Evolutionary conservation across 2,113 vertebrate species (phyloP).

Genomic region (Hippocampus comes): DNA sequence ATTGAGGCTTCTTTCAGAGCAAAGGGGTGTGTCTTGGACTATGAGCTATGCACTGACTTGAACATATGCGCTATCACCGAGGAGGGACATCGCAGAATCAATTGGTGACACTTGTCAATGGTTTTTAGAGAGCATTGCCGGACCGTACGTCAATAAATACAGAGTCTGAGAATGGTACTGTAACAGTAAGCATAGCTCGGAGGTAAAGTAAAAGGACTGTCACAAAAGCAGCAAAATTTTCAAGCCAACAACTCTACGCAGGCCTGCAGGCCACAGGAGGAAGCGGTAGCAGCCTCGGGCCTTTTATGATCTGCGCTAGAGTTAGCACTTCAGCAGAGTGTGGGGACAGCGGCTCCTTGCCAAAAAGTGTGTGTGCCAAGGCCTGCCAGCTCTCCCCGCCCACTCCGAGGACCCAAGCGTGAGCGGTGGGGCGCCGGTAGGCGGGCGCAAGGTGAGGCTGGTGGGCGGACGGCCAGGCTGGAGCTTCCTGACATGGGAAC

Average conservation of each 20-base stretch:
- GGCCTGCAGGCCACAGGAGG: conserved; percentile 59
- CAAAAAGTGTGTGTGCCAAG: conserved; percentile 65
- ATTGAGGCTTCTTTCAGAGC: conserved; percentile 2
- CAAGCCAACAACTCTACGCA: conserved; percentile 44
- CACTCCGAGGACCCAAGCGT: conserved; percentile 69
- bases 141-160: conserved; percentile 18
- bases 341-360: conserved; percentile 66
- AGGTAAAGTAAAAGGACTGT: conserved; percentile 27
- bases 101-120: conserved; percentile 45
- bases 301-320: conserved; percentile 66
- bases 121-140: conserved; percentile 38
- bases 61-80: conserved; percentile 51
- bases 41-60: conserved; percentile 40
- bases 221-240: conserved; percentile 44
- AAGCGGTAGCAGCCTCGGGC: conserved; percentile 53
- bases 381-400: conserved; percentile 70
- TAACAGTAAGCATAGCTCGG: conserved; percentile 16
- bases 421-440: conserved; percentile 63
- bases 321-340: conserved; percentile 65
- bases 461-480: conserved; percentile 73
- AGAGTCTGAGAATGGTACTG: conserved; percentile 30
- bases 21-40: conserved; percentile 15
- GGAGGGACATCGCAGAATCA: conserved; percentile 49
- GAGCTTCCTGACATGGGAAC: conserved; percentile 74
- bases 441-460: conserved; percentile 71